Base-by-base conservation (phyloP, 1,140 invertebrate species). In the Ectropis grisescens region DNA sequence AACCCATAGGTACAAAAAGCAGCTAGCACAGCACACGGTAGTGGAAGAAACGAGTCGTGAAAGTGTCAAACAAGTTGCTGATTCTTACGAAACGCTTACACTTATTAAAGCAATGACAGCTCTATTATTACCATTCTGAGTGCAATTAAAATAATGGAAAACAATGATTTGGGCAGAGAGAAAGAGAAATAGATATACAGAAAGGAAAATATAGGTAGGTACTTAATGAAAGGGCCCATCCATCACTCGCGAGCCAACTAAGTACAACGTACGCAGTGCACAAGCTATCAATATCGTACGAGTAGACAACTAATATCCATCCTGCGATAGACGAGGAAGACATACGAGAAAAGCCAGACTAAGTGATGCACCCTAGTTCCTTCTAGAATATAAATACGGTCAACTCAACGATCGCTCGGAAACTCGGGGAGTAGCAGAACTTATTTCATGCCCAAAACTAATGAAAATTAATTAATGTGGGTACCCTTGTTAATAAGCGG, bases 1-100 rank as follows among this genome's bases (percentile, higher is more conserved):
- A 78, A 81, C 69, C 71, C 72, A 81, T 81, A 78, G 71, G 74
- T 76, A 81, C 76, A 81, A 81, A 75, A 81, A 81, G 76, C 76
- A 81, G 76, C 76, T 81, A 81, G 71, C 76, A 79, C 69, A 81
- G 74, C 74, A 81, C 76, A 81, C 76, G 72, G 59, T 68, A 79
- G 74, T 81, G 76, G 76, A 76, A 79, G 58, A 76, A 62, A 76
- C 76, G 71, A 79, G 54, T 75, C 65, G 72, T 78, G 76, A 81
- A 66, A 69, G 69, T 81, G 67, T 62, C 72, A 78, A 75, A 76
- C 68, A 68, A 64, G 56, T 80, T 67, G 74, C 70, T 74, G 61
- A 75, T 71, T 62, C 53, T 72, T 26, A 75, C 66, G 64, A 68
- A 71, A 74, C 68, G 70, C 68, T 80, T 75, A 80, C 72, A 74